phyloP scores from a whole-genome alignment of 2,113 vertebrate species.

The Pelodiscus sinensis region DNA sequence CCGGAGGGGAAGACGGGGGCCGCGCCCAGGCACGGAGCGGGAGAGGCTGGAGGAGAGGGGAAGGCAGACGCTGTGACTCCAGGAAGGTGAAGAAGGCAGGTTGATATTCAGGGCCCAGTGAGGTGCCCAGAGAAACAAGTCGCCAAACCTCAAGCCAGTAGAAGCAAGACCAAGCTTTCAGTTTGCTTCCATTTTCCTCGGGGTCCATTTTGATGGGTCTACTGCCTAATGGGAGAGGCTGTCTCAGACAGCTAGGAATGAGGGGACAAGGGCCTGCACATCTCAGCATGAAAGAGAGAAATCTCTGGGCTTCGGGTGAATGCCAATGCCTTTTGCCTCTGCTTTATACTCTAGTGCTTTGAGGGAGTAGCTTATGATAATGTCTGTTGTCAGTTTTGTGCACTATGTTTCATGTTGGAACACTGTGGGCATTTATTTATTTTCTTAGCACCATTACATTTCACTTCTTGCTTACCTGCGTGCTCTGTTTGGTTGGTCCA shows the following conservation, averaged over 20 bases:
- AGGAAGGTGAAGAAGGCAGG: neutral
- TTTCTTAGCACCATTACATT: slow-evolving; percentile 5
- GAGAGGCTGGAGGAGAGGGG: neutral
- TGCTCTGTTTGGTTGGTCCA: slow-evolving; percentile 9
- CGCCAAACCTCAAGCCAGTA: neutral
- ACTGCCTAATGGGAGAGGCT: neutral
- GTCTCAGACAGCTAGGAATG: neutral
- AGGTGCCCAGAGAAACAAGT: fast-evolving
- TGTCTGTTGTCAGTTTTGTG: neutral
- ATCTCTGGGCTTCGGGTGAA: neutral
- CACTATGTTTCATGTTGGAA: neutral
- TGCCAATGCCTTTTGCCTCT: neutral
- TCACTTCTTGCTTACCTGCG: slow-evolving; percentile 21
- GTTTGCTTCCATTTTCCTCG: neutral
- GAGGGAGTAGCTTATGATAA: neutral
- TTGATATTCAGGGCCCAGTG: neutral
- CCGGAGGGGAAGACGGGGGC: too few relatives aligned
- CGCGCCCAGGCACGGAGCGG: neutral
- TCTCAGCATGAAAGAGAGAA: neutral
- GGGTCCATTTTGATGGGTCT: neutral
- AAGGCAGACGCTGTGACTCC: neutral
- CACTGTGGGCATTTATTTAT: neutral
- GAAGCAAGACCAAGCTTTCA: neutral
- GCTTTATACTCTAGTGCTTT: neutral
- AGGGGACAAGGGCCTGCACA: neutral